Percentiles rank a stretch among this genome's conserved stretches.
Conservation (phyloP, 92 coral and sea anemone species). For the Epizoanthus fatuus region DNA sequence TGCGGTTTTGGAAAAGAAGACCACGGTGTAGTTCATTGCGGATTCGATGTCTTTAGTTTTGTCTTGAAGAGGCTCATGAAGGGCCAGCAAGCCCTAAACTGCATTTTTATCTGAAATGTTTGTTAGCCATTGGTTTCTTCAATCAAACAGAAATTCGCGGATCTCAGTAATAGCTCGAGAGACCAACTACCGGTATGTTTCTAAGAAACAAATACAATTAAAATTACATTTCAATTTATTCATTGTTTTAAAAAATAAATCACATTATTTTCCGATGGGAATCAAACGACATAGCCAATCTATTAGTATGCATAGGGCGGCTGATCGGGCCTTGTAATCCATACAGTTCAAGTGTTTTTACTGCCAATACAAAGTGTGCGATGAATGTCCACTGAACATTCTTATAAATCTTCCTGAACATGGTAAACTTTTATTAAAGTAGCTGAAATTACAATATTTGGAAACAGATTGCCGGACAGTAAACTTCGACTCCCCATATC, state of each 20-base stretch:
- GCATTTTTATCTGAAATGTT: no score
- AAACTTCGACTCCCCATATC: not conserved
- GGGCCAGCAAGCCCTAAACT: no score
- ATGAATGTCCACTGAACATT: not conserved
- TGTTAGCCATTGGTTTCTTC: no score
- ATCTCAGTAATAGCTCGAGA: not conserved
- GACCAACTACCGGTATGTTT: not conserved
- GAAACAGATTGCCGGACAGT: not conserved
- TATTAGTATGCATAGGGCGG: not conserved
- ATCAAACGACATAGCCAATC: no score
- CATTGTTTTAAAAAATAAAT: conserved; percentile 21
- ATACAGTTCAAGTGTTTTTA: conserved; percentile 10
- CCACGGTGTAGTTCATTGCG: no score
- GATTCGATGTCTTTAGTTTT: no score
- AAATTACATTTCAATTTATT: not conserved
- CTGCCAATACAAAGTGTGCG: not conserved
- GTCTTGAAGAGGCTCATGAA: no score
- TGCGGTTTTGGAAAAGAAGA: not conserved
- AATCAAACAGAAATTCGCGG: not conserved
- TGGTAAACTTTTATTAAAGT: not conserved
- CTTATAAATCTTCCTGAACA: not conserved
- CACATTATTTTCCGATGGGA: not conserved
- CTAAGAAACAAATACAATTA: conserved; percentile 3
- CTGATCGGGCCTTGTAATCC: conserved; percentile 8
- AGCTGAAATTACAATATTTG: no score